A percentile compares a stretch with the other conserved stretches of the same genome.
Conservation (phyloP, 53 echinoderm and acorn worm species). For the Holothuria leucospilota region DNA sequence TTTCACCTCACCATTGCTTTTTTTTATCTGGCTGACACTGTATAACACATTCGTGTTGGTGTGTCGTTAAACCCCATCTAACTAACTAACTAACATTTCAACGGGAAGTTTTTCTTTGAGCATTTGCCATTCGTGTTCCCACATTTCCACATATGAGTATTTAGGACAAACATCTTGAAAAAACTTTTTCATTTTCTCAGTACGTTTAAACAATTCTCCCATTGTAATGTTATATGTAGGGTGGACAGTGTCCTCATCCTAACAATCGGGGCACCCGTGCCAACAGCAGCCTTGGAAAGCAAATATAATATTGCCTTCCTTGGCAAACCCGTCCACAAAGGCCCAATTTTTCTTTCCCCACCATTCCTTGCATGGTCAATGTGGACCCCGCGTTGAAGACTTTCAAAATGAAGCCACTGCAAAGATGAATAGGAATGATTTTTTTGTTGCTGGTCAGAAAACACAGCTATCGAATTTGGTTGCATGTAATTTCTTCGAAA, state of each 20-base stretch:
- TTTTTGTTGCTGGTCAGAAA: conserved; percentile 20
- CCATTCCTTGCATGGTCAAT: conserved; percentile 53
- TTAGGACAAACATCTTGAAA: not conserved
- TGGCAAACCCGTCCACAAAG: conserved; percentile 36
- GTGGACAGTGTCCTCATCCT: conserved; percentile 1
- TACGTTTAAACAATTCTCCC: conserved; percentile 29
- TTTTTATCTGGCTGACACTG: no score
- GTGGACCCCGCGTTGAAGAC: conserved; percentile 10
- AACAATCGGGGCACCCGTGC: conserved; percentile 45
- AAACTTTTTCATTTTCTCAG: conserved; percentile 10
- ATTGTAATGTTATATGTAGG: conserved; percentile 7
- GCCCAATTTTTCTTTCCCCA: conserved; percentile 40
- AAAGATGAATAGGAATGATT: conserved; percentile 26
- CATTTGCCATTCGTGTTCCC: conserved; percentile 25
- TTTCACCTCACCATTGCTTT: no score
- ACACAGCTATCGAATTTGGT: conserved; percentile 39
- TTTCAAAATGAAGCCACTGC: conserved; percentile 31
- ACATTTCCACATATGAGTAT: conserved; percentile 12
- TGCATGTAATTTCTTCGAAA: conserved; percentile 51
- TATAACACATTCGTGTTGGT: no score
- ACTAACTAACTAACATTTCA: no score
- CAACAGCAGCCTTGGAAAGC: conserved; percentile 12
- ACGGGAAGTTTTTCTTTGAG: not conserved
- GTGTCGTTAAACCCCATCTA: no score
- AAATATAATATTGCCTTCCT: conserved; percentile 22